Base-by-base conservation (phyloP, 1,140 invertebrate species). In the Leptoteleia sp. region DNA sequence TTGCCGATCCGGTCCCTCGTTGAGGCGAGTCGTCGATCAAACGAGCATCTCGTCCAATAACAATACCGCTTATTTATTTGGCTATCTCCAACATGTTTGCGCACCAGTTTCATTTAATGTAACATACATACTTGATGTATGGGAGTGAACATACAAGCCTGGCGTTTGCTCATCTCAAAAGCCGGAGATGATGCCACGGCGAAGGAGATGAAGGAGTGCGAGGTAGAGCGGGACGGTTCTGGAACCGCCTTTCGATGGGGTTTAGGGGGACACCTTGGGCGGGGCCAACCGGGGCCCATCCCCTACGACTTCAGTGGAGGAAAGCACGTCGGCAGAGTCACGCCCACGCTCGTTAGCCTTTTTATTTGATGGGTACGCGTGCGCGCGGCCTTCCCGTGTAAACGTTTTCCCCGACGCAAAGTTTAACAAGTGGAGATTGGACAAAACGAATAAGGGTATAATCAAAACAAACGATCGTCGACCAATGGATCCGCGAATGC, bases 41-140 rank as follows among this genome's bases (percentile, higher is more conserved):
- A 64, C 57, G 42, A 35, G 50, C 1, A 25, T 9, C 54, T 38
- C 43, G 37, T 57, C 70, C 70, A 73, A 72, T 72, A 72, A 62
- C 42, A 62, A 35, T 35, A 55, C 15, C 22, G 16, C 31, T 22
- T 29, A 27, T 48, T 61, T 61, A 59, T 61, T 59, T 50, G 67
- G 48, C 35, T 61, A 52, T 59, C 35, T 27, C 12, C 22, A n/a
- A 35, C 47, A 9, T 61, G 37, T 72, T 72, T 54, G 57, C 48
- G 55, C 48, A 57, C 33, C 22, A 38, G 43, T 48, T 50, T 40
- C 38, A 17, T 48, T 33, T 59, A 70, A 50, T 70, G 38, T 50
- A 52, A 38, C 54, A 27, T 31, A 42, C 22, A 37, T 8, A 35
- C 17, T 29, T 2, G 12, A 25, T 35, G 38, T 16, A 43, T 11